Evolutionary conservation across 2,888 invertebrate genomes (phyloP).

Genomic region (Nemotelus pantherinus): DNA sequence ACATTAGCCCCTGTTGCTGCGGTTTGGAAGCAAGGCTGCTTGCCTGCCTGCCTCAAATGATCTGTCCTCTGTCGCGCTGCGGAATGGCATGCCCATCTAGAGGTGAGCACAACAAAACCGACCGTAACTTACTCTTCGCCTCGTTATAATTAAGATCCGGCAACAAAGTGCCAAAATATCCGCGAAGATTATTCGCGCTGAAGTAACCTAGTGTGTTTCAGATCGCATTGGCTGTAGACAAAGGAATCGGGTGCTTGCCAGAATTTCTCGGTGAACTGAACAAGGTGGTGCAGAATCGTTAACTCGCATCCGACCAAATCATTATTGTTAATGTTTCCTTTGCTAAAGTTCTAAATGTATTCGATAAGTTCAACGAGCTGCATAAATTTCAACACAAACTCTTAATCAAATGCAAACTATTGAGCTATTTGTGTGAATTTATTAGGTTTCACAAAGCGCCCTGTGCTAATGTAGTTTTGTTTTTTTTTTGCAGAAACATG

Average conservation of each 20-base stretch:
- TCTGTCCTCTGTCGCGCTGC: background rate
- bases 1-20: constrained; percentile 38
- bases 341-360: too few relatives aligned
- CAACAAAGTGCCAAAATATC: constrained; percentile 41
- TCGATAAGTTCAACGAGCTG: too few relatives aligned
- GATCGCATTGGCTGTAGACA: background rate
- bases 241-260: background rate
- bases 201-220: background rate
- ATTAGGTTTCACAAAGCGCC: background rate
- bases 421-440: too few relatives aligned
- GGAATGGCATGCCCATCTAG: background rate
- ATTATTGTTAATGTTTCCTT: too few relatives aligned
- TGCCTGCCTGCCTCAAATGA: background rate
- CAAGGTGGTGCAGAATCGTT: too few relatives aligned
- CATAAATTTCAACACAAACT: too few relatives aligned
- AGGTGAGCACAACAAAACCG: background rate
- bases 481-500: background rate
- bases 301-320: too few relatives aligned
- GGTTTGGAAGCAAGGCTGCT: constrained; percentile 4
- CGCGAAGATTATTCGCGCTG: constrained; percentile 26
- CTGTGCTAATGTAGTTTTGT: background rate
- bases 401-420: too few relatives aligned
- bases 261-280: background rate
- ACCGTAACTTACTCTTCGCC: constrained; percentile 4
- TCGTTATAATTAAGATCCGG: constrained; percentile 41